Percentiles rank a stretch among this genome's conserved stretches.
Conservation (phyloP, 2,797 vertebrate genomes). For the Amblyraja radiata region DNA sequence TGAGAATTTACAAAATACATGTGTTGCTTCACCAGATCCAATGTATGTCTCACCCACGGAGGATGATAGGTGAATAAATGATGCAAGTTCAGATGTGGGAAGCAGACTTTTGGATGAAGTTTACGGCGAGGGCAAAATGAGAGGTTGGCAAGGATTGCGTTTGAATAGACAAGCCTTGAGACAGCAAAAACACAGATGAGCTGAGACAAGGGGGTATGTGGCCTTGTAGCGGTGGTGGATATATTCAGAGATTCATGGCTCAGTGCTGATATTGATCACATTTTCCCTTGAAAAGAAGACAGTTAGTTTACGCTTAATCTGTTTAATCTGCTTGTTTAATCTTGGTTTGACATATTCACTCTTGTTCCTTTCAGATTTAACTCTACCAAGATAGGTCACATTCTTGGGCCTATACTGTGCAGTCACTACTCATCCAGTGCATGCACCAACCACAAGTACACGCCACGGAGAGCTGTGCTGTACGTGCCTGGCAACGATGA, state of each 20-base stretch:
- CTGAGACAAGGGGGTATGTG: too few relatives aligned
- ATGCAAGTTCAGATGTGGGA: too few relatives aligned
- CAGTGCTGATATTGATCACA: background rate
- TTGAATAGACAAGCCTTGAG: too few relatives aligned
- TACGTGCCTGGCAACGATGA: slow-evolving; percentile 91
- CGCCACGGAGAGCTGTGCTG: slow-evolving; percentile 84
- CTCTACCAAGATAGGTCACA: background rate
- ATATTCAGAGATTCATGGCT: background rate
- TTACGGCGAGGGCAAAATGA: too few relatives aligned
- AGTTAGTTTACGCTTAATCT: background rate
- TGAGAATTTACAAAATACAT: too few relatives aligned
- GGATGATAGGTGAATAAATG: too few relatives aligned
- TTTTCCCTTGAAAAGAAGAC: background rate
- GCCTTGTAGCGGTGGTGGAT: too few relatives aligned
- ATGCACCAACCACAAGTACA: slow-evolving; percentile 62
- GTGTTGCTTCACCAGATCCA: too few relatives aligned
- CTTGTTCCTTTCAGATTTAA: background rate
- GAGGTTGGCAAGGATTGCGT: too few relatives aligned
- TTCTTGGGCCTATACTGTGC: background rate
- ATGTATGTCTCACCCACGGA: too few relatives aligned
- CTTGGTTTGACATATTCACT: background rate
- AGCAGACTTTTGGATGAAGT: too few relatives aligned
- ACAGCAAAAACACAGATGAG: too few relatives aligned
- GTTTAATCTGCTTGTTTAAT: background rate
- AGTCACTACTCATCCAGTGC: background rate